A percentile compares a stretch with the other conserved stretches of the same genome.
Evolutionary conservation across 1,140 invertebrate genomes (phyloP).

Genomic region (Meloidogyne hapla): DNA sequence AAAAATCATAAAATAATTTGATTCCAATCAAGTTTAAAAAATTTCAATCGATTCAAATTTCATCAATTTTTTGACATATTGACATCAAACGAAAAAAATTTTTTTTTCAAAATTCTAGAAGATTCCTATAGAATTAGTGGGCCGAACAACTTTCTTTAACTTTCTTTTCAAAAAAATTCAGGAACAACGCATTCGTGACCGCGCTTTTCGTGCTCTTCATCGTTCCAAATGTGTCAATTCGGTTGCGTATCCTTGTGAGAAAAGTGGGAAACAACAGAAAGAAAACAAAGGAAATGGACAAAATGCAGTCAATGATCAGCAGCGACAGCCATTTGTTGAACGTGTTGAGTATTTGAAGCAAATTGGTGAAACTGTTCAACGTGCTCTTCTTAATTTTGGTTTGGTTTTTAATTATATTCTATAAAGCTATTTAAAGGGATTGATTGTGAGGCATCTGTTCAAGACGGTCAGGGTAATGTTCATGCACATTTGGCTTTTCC

Average conservation of each 20-base stretch:
- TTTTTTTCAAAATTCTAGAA: too few species aligned
- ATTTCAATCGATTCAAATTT: too few species aligned
- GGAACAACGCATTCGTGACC: constrained; percentile 21
- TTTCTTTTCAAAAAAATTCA: too few species aligned
- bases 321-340: neutral
- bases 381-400: constrained; percentile 40
- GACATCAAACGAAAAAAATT: too few species aligned
- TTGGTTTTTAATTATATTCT: neutral
- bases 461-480: constrained; percentile 29
- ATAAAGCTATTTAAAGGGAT: constrained; percentile 33
- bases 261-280: neutral
- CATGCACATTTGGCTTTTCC: constrained; percentile 20
- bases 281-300: neutral
- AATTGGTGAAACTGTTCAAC: constrained; percentile 40
- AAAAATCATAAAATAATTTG: too few species aligned
- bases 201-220: neutral
- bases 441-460: constrained; percentile 40
- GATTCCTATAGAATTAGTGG: too few species aligned
- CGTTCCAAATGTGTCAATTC: constrained; percentile 1
- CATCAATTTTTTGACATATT: too few species aligned
- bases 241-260: neutral
- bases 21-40: too few species aligned
- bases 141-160: too few species aligned
- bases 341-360: constrained; percentile 42
- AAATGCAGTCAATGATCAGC: neutral